phyloP scores from a whole-genome alignment of 2,888 invertebrate genomes.

The Tetragnatha montana region DNA sequence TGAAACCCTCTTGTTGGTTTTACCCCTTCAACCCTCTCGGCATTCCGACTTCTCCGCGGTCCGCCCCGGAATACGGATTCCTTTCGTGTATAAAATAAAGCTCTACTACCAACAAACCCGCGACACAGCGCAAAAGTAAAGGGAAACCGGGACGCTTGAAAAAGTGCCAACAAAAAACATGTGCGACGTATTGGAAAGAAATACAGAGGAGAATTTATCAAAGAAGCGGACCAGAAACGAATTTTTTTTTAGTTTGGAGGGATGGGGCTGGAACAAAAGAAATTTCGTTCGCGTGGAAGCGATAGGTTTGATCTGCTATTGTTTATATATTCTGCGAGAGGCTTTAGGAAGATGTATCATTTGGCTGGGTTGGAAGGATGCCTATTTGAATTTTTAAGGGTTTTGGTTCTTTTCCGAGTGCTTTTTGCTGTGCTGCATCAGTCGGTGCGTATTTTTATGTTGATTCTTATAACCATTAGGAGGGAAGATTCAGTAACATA shows the following conservation, averaged over 20 bases:
- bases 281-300: background rate
- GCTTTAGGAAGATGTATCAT: background rate
- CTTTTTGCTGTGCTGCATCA: background rate
- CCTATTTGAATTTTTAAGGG: background rate
- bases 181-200: background rate
- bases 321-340: background rate
- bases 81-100: slow-evolving; percentile 14
- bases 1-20: background rate
- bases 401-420: background rate
- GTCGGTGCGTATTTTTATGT: background rate
- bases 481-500: too few species aligned
- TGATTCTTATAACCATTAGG: background rate
- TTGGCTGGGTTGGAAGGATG: background rate
- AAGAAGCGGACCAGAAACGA: background rate
- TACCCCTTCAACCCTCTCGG: background rate
- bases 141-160: background rate
- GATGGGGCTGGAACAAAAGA: background rate
- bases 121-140: background rate
- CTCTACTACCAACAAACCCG: background rate
- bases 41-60: background rate
- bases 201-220: background rate
- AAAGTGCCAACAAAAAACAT: background rate
- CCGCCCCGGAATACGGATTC: slow-evolving; percentile 6
- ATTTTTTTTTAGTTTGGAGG: background rate
- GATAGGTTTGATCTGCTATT: slow-evolving; percentile 1